Evolutionary conservation across 2,888 invertebrate species (phyloP), one percentile per base, ranked within the genome.

Genomic region (Biston betularia): DNA sequence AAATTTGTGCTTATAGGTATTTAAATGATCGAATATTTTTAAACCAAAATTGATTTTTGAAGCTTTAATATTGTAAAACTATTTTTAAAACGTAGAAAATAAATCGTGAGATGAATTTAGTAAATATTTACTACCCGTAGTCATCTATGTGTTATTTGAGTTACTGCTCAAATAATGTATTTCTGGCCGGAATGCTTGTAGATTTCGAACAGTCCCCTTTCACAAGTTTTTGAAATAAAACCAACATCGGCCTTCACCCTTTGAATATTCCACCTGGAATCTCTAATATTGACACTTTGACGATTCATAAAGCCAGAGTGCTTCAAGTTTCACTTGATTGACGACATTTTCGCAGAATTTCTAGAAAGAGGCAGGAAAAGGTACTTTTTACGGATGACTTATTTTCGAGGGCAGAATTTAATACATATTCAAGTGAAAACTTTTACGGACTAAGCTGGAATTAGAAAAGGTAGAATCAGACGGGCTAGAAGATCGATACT

Each of bases 231-330:
- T 54, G 60, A 60, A 63, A 62, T 65, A 54, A 53, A 65, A 59
- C 49, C 54, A 44, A 38, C 48, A 57, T 44, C 40, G 52, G 33
- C 63, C 48, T 64, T 64, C 57, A 63, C 60, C 60, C 63, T 70
- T 65, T 63, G 65, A 70, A 63, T 65, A 70, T 70, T 70, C 62
- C 60, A 68, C 68, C 63, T 68, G 62, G 53, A 59, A 65, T 57
- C 53, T 65, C 53, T 65, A 65, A 69, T 69, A 68, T 68, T 68
- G 63, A 63, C 57, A 65, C 63, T 72, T 69, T 57, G 65, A 56
- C 63, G 63, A 68, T 63, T 68, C 63, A 50, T 62, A 63, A 68
- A 63, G 55, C 58, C 50, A 42, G 38, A 56, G 34, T 59, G 67
- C 59, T 50, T 63, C 55, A 59, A 68, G 49, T 68, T 68, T 63